phyloP scores from a whole-genome alignment of 2,113 vertebrate genomes.

The Myiozetetes cayanensis region DNA sequence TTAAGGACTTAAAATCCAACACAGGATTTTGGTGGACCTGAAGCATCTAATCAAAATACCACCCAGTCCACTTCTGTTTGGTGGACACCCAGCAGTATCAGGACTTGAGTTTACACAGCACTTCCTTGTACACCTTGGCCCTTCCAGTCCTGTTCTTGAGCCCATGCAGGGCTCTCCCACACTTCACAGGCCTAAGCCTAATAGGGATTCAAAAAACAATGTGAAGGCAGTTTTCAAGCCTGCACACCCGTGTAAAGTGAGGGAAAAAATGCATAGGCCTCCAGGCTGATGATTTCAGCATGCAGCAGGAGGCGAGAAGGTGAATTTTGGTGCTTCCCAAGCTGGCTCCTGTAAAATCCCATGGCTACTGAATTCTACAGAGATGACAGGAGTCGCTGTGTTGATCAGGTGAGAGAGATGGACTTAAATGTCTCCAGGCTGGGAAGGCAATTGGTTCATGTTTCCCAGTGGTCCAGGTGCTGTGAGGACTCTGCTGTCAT shows the following conservation, averaged over 20 bases:
- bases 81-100: accelerated
- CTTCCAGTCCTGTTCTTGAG: neutral
- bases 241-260: neutral
- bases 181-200: neutral
- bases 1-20: neutral
- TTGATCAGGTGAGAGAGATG: neutral
- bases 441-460: neutral
- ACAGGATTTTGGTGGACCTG: neutral
- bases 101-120: neutral
- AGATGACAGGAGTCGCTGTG: accelerated
- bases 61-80: neutral
- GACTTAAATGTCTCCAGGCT: neutral
- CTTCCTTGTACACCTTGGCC: neutral
- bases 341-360: neutral
- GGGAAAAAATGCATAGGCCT: neutral
- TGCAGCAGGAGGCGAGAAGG: accelerated
- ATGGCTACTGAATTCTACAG: neutral
- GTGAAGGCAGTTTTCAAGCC: neutral
- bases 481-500: accelerated
- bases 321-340: neutral
- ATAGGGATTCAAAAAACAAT: accelerated
- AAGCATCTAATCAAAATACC: neutral
- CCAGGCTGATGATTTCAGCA: neutral
- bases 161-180: neutral
- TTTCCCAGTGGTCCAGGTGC: neutral